Conservation (phyloP, 2,797 vertebrate genomes). For the Squalus acanthias region DNA sequence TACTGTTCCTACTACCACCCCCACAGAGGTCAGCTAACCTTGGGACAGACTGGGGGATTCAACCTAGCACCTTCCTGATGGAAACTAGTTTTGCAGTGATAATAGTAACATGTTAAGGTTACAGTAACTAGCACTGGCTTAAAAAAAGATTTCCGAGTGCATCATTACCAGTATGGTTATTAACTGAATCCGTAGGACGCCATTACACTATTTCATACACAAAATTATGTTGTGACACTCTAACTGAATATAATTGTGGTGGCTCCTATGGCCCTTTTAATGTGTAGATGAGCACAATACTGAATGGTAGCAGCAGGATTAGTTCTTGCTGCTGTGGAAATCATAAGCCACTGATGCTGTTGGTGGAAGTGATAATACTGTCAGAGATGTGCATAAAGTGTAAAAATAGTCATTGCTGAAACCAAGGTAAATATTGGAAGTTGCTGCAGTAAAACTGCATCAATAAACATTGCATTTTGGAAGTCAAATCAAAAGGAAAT, state of each 20-base stretch:
- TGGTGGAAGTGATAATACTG: neutral
- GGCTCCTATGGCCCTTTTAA: neutral
- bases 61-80: too few species aligned
- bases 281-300: neutral
- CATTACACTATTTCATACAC: too few species aligned
- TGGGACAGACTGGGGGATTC: too few species aligned
- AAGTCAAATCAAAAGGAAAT: neutral
- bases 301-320: neutral
- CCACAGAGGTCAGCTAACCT: too few species aligned
- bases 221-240: neutral
- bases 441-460: neutral
- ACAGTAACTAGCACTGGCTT: too few species aligned
- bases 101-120: too few species aligned
- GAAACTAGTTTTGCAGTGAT: too few species aligned
- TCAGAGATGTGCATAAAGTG: neutral
- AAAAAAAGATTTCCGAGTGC: too few species aligned
- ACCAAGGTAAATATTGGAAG: neutral
- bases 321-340: neutral
- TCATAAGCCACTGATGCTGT: neutral
- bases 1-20: too few species aligned
- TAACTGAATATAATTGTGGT: neutral
- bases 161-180: too few species aligned
- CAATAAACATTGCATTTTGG: neutral
- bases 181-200: too few species aligned
- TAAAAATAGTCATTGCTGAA: slow-evolving; percentile 1